Conservation (phyloP, 2,797 vertebrate genomes). For the Melanogrammus aeglefinus region DNA sequence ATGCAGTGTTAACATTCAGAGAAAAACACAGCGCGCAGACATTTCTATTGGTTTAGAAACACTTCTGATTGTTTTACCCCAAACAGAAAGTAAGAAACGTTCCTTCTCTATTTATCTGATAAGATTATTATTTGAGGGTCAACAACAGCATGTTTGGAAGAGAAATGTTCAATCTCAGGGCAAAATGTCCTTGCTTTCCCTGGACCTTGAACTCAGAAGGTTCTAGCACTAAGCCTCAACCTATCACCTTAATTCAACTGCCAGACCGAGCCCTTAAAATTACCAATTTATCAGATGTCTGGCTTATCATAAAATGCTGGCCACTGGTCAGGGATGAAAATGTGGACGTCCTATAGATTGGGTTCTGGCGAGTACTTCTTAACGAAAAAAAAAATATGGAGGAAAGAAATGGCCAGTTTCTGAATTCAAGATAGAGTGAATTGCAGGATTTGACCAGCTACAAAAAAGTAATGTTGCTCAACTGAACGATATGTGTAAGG, state of each 20-base stretch:
- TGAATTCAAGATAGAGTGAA: not conserved
- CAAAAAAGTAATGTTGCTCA: not conserved
- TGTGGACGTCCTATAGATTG: constrained; percentile 51
- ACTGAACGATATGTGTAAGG: not conserved
- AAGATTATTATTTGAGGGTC: constrained; percentile 17
- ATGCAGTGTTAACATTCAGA: not conserved
- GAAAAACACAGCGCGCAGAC: not conserved
- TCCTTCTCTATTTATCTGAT: constrained; percentile 30
- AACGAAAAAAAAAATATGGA: constrained; percentile 13
- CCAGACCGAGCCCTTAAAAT: constrained; percentile 49
- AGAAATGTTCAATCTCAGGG: constrained; percentile 63
- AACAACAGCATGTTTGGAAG: constrained; percentile 37
- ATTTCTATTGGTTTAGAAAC: not conserved
- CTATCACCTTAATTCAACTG: constrained; percentile 58
- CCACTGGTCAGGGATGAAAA: constrained; percentile 44
- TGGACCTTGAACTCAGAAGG: constrained; percentile 70
- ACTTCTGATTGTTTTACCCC: not conserved
- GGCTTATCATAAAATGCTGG: constrained; percentile 62
- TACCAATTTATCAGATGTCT: constrained; percentile 63
- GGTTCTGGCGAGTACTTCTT: constrained; percentile 45
- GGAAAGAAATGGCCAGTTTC: not conserved
- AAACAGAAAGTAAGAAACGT: not conserved
- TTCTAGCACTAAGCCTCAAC: constrained; percentile 57
- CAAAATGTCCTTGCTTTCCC: constrained; percentile 64
- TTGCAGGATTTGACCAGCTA: not conserved